Percentiles rank a stretch among this genome's conserved stretches.
Evolutionary conservation across 2,888 invertebrate genomes (phyloP).

Genomic region (Lasioglossum marginatum): DNA sequence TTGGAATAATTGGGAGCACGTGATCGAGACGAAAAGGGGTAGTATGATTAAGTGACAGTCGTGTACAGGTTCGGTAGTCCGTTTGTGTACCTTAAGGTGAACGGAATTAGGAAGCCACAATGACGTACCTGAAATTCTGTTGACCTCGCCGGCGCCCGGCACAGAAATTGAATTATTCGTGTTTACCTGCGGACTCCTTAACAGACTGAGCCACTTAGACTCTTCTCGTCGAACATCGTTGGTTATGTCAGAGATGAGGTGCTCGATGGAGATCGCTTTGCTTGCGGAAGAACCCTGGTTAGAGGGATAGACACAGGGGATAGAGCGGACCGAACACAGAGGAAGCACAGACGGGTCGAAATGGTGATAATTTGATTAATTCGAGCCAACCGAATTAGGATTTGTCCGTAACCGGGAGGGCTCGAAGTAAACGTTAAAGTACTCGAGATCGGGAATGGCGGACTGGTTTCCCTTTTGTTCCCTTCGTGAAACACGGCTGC

Average conservation of each 20-base stretch:
- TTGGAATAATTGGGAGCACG: conserved; percentile 42
- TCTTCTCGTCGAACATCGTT: conserved; percentile 65
- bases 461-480: conserved; percentile 25
- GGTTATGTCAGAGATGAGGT: conserved; percentile 72
- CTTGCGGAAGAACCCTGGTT: conserved; percentile 37
- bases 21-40: conserved; percentile 22
- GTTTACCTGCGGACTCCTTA: conserved; percentile 76
- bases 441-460: conserved; percentile 24
- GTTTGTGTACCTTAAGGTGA: conserved; percentile 67
- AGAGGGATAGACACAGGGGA: background rate
- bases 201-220: conserved; percentile 70
- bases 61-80: background rate
- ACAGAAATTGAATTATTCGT: conserved; percentile 78
- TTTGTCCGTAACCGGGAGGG: conserved; percentile 32
- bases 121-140: conserved; percentile 73
- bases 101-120: conserved; percentile 65
- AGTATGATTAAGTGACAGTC: conserved; percentile 20
- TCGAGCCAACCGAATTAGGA: conserved; percentile 56
- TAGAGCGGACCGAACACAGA: background rate
- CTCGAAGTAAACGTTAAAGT: conserved; percentile 52
- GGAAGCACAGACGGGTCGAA: background rate
- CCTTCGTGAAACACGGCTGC: conserved; percentile 1
- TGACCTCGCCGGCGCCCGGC: conserved; percentile 65
- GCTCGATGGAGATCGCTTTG: conserved; percentile 69
- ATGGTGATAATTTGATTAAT: conserved; percentile 54